Conservation (phyloP, 1,140 invertebrate genomes). For the Polypedilum vanderplanki region DNA sequence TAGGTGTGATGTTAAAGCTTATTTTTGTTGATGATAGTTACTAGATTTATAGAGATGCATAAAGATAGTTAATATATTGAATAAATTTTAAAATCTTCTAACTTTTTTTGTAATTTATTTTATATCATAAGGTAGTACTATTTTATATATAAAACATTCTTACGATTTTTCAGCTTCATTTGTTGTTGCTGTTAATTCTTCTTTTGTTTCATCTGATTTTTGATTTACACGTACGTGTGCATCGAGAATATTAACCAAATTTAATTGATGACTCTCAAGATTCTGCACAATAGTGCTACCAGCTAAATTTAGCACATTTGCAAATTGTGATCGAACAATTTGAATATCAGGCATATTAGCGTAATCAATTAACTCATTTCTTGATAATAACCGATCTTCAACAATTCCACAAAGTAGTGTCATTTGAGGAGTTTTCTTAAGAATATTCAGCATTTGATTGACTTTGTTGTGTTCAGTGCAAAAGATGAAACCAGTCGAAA, state of each 20-base stretch:
- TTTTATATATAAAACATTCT: background rate
- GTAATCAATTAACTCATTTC: constrained; percentile 57
- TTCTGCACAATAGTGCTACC: constrained; percentile 55
- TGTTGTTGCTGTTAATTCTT: background rate
- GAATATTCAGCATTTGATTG: constrained; percentile 50
- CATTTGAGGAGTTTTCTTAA: constrained; percentile 56
- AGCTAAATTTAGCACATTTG: constrained; percentile 55
- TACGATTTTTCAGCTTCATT: background rate
- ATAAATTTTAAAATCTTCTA: background rate
- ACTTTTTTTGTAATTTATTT: background rate
- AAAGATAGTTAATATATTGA: background rate
- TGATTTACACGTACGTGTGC: constrained; percentile 48
- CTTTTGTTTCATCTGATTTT: constrained; percentile 33
- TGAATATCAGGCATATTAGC: constrained; percentile 55
- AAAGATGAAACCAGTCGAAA: constrained; percentile 51
- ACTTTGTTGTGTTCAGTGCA: constrained; percentile 56
- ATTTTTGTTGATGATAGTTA: background rate
- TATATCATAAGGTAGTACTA: background rate
- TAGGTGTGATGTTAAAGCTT: no score
- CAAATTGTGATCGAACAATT: constrained; percentile 52
- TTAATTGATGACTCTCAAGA: constrained; percentile 59
- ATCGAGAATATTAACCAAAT: constrained; percentile 55
- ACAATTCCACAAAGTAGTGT: constrained; percentile 60
- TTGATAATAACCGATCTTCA: constrained; percentile 55
- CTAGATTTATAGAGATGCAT: constrained; percentile 12